These are phyloP conservation scores for Pseudanteris insignis DNA, from an alignment of 2,888 invertebrate genomes.

Conservation along the genomic window DNA sequence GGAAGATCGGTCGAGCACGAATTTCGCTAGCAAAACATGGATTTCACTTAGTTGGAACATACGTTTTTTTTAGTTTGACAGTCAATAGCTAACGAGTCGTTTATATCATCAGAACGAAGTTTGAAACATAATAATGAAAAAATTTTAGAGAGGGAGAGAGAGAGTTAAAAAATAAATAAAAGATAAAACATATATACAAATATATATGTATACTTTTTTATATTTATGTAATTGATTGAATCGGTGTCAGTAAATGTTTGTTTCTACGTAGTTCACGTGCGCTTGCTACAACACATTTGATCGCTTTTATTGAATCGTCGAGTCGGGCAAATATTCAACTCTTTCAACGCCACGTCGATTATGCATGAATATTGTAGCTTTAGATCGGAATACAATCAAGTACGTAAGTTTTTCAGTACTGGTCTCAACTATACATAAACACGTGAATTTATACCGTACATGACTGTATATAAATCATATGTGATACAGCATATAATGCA, in stretches of 20 bases:
- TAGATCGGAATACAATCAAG: conserved; percentile 21
- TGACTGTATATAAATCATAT: conserved; percentile 44
- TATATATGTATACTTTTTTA: too few relatives aligned
- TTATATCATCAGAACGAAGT: conserved; percentile 1
- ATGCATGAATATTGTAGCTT: conserved; percentile 22
- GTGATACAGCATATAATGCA: conserved; percentile 37
- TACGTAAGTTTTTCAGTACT: conserved; percentile 37
- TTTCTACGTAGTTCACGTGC: conserved; percentile 13
- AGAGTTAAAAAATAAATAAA: not conserved
- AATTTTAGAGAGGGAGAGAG: too few relatives aligned
- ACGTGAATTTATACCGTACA: conserved; percentile 38
- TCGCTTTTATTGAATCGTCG: too few relatives aligned
- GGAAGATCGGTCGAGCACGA: conserved; percentile 39
- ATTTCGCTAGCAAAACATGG: conserved; percentile 5
- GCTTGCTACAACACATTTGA: too few relatives aligned
- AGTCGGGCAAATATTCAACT: too few relatives aligned
- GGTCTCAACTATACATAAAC: conserved; percentile 35
- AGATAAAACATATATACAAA: not conserved
- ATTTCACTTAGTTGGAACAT: too few relatives aligned
- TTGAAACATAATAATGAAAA: too few relatives aligned
- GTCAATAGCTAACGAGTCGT: conserved; percentile 24
- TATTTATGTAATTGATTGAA: conserved; percentile 3
- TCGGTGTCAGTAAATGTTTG: conserved; percentile 20
- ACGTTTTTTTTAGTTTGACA: conserved; percentile 21
- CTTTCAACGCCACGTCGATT: conserved; percentile 8